Base-by-base conservation (phyloP, 1,140 invertebrate species). In the Sinonovacula constricta region DNA sequence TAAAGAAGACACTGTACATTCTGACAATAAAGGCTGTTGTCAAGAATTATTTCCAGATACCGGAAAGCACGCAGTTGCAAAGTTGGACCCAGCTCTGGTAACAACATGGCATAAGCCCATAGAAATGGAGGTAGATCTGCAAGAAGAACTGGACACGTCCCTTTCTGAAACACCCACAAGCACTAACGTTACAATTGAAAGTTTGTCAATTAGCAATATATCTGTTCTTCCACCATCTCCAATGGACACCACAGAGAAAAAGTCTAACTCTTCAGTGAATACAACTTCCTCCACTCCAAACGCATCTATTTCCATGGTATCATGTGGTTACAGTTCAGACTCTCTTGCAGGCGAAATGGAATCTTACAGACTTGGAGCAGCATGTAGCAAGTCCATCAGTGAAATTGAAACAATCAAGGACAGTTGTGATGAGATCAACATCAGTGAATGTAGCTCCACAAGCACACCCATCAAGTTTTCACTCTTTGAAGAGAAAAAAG, bases 401-500 rank as follows among this genome's bases (percentile, higher is more conserved):
- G 72, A 76, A 45, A 53, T 76, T 26, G 72, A 76, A 24, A 76
- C 72, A 15, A 24, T 67, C 0, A 57, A 59, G 34, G 34, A 36
- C 24, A 65, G 39, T 22, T 65, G 59, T 28, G 71, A 65, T 54
- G 65, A 78, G n/a, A 69, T 78, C 26, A 49, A 69, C 28, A 78
- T 78, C 18, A 56, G 67, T 33, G 63, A 78, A 54, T 78, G 75
- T 39, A 78, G 75, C 24, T 78, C 75, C 3, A 62, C 75, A 12
- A 78, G 75, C 39, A 78, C 75, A 12, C 75, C 75, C 1, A 78
- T 78, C 45, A 78, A 54, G 33, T 78, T 78, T 63, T 26, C 62
- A 49, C 56, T 70, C 22, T 69, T 69, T 70, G 66, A 70, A 36
- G 66, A 68, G n/a, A n/a, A 15, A 15, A 68, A 68, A 28, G 66